Evolutionary conservation across 2,797 vertebrate species (phyloP), one percentile per base, ranked within the genome.

Genomic region (Lindbergichthys nudifrons): DNA sequence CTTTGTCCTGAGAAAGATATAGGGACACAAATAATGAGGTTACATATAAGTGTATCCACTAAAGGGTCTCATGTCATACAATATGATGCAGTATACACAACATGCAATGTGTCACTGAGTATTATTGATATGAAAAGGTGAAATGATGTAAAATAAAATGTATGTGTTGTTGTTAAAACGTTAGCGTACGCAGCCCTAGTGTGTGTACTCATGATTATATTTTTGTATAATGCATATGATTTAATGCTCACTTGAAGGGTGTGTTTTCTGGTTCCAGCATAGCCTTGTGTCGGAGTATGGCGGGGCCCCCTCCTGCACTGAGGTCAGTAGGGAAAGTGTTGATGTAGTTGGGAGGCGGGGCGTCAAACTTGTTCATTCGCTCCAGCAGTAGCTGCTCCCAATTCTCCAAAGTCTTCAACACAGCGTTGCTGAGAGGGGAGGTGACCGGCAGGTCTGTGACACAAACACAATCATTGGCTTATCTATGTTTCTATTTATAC

Each of bases 231-330:
- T 23, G n/a, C n/a, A 15, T 65, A 50, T 23, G 4, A 65, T 39
- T 73, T 10, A 16, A 75, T 15, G 52, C 95, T 93, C 91, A 99
- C 98, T 96, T 99, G 94, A 99, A 99, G 0, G 98, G 98, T 14
- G 98, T 99, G 91, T 99, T 99, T 87, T 99, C 98, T 26, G 98
- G 96, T 84, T 99, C 97, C 82, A 98, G 93, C 97, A 99, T 99
- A 64, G 97, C 98, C 94, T 99, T 99, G 87, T 97, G 97, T 56
- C 98, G 94, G 42, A 99, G 95, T 57, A 96, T 75, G 77, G 97
- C 97, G 3, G 98, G 97, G 53, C 96, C 96, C 6, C 96, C 95
- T 54, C 97, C 96, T 5, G 91, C 78, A 1, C 95, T 96, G 66
- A 95, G 67, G 82, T 99, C 98, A 65, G 95, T 94, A 10, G 97